Evolutionary conservation across 2,797 vertebrate species (phyloP).

Genomic region (Danio kyathit): DNA sequence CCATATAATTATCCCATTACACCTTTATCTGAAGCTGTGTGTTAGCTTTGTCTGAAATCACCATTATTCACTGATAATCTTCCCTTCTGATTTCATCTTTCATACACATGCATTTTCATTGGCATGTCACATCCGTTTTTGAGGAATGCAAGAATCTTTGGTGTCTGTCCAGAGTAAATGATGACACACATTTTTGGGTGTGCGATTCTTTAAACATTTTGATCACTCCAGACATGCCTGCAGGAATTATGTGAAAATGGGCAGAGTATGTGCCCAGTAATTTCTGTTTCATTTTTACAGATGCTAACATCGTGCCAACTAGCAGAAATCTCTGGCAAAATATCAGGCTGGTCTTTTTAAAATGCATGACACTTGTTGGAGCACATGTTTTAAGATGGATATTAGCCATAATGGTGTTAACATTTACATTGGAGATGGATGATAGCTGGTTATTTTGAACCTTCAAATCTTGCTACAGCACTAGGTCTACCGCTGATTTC

Average conservation of each 20-base stretch:
- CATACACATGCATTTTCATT: background rate
- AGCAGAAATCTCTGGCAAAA: background rate
- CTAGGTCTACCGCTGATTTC: constrained; percentile 3
- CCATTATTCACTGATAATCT: background rate
- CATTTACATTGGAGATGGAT: background rate
- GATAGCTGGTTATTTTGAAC: constrained; percentile 24
- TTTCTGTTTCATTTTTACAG: background rate
- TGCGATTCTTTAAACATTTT: constrained; percentile 17
- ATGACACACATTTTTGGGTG: constrained; percentile 15
- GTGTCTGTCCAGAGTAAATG: constrained; percentile 14
- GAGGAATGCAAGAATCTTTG: background rate
- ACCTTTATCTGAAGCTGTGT: background rate
- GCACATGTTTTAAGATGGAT: background rate
- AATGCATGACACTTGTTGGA: constrained; percentile 5
- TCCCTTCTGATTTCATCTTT: background rate
- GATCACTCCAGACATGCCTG: constrained; percentile 17
- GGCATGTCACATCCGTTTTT: background rate
- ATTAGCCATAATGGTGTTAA: background rate
- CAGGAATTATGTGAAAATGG: constrained; percentile 13
- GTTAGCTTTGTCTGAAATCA: background rate
- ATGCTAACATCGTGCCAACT: background rate
- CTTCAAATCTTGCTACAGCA: constrained; percentile 18
- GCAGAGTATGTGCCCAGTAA: background rate
- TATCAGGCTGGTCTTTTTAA: background rate
- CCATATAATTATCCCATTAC: background rate